Evolutionary conservation across 2,113 vertebrate genomes (phyloP).

Genomic region (Chiloscyllium plagiosum): DNA sequence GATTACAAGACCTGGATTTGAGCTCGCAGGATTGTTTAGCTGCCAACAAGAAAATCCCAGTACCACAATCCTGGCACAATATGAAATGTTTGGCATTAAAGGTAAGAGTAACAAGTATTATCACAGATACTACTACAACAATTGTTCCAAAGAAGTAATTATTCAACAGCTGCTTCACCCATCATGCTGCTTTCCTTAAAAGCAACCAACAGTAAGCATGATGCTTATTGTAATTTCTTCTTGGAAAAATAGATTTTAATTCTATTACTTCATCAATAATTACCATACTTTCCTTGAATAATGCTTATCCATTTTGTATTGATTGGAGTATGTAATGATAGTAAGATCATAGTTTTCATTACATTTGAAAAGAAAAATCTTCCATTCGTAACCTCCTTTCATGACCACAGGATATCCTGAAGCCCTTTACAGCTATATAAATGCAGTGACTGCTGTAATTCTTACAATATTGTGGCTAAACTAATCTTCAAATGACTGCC

Average conservation of each 20-base stretch:
- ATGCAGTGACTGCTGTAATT: no score
- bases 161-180: neutral
- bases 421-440: no score
- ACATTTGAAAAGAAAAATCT: no score
- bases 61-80: neutral
- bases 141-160: neutral
- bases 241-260: neutral
- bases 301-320: neutral
- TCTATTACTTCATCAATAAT: neutral
- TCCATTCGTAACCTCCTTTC: no score
- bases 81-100: neutral
- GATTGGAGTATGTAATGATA: neutral
- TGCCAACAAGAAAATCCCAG: neutral
- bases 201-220: neutral
- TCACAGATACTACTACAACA: neutral
- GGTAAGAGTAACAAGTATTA: neutral
- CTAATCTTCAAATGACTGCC: no score
- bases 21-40: neutral
- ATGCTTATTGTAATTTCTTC: neutral
- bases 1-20: neutral
- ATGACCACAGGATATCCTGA: no score
- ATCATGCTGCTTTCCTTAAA: neutral
- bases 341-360: no score
- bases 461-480: no score
- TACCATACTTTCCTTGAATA: neutral